These are phyloP conservation scores for Somateria mollissima DNA, from an alignment of 2,797 vertebrate species.

Conservation along the genomic window DNA sequence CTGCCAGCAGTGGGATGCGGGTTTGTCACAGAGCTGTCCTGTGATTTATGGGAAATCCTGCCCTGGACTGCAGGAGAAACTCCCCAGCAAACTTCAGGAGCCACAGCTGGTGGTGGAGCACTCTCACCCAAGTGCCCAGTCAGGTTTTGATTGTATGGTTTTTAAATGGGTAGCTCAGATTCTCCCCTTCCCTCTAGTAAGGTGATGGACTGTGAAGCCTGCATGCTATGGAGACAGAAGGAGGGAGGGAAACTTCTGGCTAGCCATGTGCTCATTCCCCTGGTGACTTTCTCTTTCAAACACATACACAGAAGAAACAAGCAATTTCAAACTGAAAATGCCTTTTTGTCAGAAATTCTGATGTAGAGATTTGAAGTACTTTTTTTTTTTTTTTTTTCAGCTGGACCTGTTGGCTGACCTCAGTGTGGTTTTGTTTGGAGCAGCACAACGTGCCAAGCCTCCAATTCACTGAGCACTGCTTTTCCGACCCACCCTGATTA, in stretches of 20 bases:
- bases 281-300: background rate
- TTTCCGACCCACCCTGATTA: background rate
- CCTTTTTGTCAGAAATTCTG: background rate
- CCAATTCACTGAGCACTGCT: background rate
- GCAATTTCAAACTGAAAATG: background rate
- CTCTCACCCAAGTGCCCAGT: background rate
- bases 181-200: background rate
- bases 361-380: background rate
- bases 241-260: background rate
- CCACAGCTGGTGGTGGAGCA: background rate
- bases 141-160: background rate
- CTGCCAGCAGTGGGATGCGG: fast-evolving
- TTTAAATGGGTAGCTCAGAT: background rate
- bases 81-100: background rate
- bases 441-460: background rate
- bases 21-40: background rate
- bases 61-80: background rate
- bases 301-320: background rate
- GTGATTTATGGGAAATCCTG: background rate
- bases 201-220: background rate
- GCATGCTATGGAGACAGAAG: fast-evolving
- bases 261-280: background rate
- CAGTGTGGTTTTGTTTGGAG: background rate
- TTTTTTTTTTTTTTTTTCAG: background rate
- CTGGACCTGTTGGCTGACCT: background rate